These are phyloP conservation scores for Coregonus clupeaformis DNA, from an alignment of 2,113 vertebrate genomes.

Conservation along the genomic window DNA sequence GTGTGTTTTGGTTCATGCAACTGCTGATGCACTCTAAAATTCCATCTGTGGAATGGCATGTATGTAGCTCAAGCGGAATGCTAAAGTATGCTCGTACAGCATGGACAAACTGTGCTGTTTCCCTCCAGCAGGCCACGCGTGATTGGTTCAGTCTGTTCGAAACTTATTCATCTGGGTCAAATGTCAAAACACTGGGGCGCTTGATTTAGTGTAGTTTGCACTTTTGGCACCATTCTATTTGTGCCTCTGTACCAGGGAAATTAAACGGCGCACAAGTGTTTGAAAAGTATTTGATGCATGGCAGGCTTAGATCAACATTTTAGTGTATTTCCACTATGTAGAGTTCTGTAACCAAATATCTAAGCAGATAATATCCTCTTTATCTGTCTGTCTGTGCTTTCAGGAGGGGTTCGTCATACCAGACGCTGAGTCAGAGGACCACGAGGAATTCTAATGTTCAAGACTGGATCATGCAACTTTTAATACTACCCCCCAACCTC, in stretches of 20 bases:
- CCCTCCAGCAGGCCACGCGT: background rate
- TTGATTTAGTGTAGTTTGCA: too few relatives aligned
- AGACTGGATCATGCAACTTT: constrained; percentile 53
- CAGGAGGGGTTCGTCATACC: constrained; percentile 98
- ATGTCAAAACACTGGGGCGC: too few relatives aligned
- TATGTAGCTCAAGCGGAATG: background rate
- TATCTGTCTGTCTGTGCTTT: constrained; percentile 26
- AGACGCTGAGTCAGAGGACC: constrained; percentile 89
- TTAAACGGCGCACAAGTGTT: too few relatives aligned
- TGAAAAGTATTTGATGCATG: too few relatives aligned
- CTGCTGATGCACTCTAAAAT: constrained; percentile 34
- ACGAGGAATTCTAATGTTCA: constrained; percentile 91
- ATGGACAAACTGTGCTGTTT: too few relatives aligned
- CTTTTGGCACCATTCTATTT: too few relatives aligned
- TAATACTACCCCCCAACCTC: constrained; percentile 50
- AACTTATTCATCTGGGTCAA: too few relatives aligned
- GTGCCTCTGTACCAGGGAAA: too few relatives aligned
- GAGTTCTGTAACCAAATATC: too few relatives aligned
- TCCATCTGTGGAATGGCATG: constrained; percentile 40
- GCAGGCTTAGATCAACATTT: background rate
- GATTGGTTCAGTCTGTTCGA: background rate
- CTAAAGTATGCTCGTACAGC: background rate
- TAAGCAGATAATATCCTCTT: too few relatives aligned
- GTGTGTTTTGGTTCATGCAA: constrained; percentile 31
- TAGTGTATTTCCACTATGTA: too few relatives aligned